Evolutionary conservation across 2,113 vertebrate genomes (phyloP), one percentile per base, ranked within the genome.

Genomic region (Grus americana): DNA sequence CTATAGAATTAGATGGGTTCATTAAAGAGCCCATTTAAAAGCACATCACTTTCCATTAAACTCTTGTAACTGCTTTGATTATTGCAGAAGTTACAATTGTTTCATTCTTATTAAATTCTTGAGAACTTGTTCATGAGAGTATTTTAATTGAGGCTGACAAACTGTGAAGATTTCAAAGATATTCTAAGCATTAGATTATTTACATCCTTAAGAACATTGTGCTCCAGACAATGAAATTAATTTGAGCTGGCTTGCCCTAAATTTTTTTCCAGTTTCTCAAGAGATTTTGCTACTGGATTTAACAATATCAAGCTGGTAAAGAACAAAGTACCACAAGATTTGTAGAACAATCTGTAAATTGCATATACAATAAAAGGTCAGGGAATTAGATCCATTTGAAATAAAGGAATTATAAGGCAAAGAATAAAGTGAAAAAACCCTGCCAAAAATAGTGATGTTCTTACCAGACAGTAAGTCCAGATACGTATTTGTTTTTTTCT

Each of bases 181-280:
- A 93, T 93, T 93, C 88, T 80, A 94, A 93, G 63, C 32, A 71
- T 85, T 81, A 68, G n/a, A 78, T 95, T 90, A 93, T 96, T 97
- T 95, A 94, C 73, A 88, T 95, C 67, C 65, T 90, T 92, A 73
- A 88, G 75, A 88, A 90, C 54, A 70, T 29, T 54, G 50, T 71
- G 63, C 86, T 92, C 42, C 83, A 94, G 81, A 93, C 82, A 95
- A 79, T 75, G 70, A 95, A 92, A 96, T 88, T 96, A 83, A 95
- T 97, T 92, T 63, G 7, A 93, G 30, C 44, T 78, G 82, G 42
- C 72, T 91, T 95, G 62, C 44, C 68, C 67, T 94, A 18, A 34
- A 36, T 90, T 96, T 95, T 79, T 92, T 82, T 72, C 49, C 73
- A 92, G 26, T 49, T 96, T 88, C 81, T 85, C 92, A 92, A 90